Base-by-base conservation (phyloP, 2,888 invertebrate genomes). In the Petrophora chlorosata region DNA sequence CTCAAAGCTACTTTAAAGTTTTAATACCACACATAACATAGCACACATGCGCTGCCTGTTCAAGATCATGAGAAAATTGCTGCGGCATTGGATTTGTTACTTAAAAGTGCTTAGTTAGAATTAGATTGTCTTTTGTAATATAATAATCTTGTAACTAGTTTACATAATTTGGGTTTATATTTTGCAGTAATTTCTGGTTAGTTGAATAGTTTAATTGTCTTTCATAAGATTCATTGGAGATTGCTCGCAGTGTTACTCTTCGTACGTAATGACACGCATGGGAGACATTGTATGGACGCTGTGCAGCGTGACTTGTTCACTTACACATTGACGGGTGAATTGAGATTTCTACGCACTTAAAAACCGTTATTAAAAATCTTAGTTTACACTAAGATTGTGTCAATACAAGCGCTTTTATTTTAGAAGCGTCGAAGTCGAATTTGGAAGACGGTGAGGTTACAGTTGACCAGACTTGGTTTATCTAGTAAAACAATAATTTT, bases 11-110 rank as follows among this genome's bases (percentile, higher is more conserved):
- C 17, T 25, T 26, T 23, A 53, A 48, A 56, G 43, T 40, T 56
- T 41, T 53, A 59, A 50, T 58, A 34, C 32, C 15, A 17, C 33
- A 51, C 50, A 48, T 16, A 35, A 14, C 36, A 28, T 29, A 25
- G 13, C 23, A 7, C 16, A 19, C 28, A 36, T 17, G 33, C 40
- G 16, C 12, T 14, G 14, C 0, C 12, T 22, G 3, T 53, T 57
- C 53, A 64, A 57, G 59, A 63, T 22, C 56, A 61, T 60, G 53
- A 57, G 58, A 63, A 63, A 52, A 53, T 43, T 30, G 26, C 14
- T 34, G 34, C 54, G 46, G 46, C 25, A 40, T 46, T 40, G 34
- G 19, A 8, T 8, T 15, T 28, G 7, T 13, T 13, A 13, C 2
- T 28, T 16, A 5, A 16, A 19, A 14, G 7, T n/a, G 7, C 12